Base-by-base conservation (phyloP, 2,888 invertebrate genomes). In the Campopleginae sp. region DNA sequence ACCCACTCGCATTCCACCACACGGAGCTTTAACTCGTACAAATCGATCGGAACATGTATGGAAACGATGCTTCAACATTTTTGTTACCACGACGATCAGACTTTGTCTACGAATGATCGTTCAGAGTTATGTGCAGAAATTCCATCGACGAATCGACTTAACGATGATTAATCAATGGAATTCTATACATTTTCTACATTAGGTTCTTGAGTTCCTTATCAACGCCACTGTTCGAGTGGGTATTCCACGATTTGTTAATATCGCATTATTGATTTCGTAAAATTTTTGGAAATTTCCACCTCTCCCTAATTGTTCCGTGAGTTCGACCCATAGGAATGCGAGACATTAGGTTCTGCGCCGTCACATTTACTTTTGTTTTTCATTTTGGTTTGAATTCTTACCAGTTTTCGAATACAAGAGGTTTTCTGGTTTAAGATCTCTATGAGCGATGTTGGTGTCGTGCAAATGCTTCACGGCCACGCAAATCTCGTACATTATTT, bases 351-450 rank as follows among this genome's bases (percentile, higher is more conserved):
- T 54, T 23, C 12, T 23, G 2, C 12, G 10, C 23, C 27, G 8
- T 27, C 23, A 27, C 19, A 27, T 27, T 58, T 4, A 23, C 27
- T 27, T 1, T 58, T 14, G 23, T 27, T 58, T 68, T 12, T 17
- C 44, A 17, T 27, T 71, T 48, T 46, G 8, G 2, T 8, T 38
- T 33, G 12, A 51, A 65, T 65, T n/a, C 89, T 86, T 89, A 94
- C 96, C 96, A 93, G 94, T 95, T 90, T 95, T 96, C 31, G 98
- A 97, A 94, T 99, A 99, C 1, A 99, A 95, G 70, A 99, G 95
- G 94, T 99, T 99, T 94, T 99, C 99, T 0, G 99, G 99, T 94
- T 99, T 99, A 89, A 99, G 96, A 94, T 99, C 99, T 87, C 99
- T 95, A 94, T 99, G 99, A 44, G 99, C 99, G 88, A 99, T 99